A percentile compares a stretch with the other conserved stretches of the same genome.
These are phyloP conservation scores for Ptilonorhynchus violaceus DNA, from an alignment of 2,113 vertebrate genomes.

Conservation along the genomic window DNA sequence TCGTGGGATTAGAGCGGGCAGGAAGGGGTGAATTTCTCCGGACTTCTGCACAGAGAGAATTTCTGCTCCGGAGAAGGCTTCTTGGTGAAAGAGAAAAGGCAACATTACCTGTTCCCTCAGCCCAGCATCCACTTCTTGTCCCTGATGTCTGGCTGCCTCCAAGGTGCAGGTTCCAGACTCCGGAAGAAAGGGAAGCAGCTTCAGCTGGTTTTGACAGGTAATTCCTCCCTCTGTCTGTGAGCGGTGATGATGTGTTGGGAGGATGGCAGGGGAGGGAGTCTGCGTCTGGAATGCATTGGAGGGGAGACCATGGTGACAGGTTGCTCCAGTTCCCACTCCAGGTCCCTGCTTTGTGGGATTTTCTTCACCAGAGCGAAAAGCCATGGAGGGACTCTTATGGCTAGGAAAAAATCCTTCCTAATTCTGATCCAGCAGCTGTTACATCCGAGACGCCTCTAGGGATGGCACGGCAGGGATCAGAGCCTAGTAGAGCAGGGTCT, in stretches of 20 bases:
- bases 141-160: slow-evolving; percentile 42
- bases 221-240: background rate
- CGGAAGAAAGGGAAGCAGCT: slow-evolving; percentile 26
- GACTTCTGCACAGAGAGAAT: background rate
- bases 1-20: background rate
- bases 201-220: slow-evolving; percentile 56
- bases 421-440: slow-evolving; percentile 60
- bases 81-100: background rate
- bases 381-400: background rate
- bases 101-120: background rate
- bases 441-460: slow-evolving; percentile 29
- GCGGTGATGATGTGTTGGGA: background rate
- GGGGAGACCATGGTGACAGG: background rate
- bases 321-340: background rate
- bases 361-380: background rate
- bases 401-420: slow-evolving; percentile 53
- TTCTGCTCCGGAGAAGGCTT: background rate
- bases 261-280: background rate
- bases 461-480: slow-evolving; percentile 31
- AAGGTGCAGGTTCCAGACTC: slow-evolving; percentile 14
- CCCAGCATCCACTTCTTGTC: background rate
- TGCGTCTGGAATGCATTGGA: background rate
- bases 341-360: background rate
- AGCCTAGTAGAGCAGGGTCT: slow-evolving; percentile 6
- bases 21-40: background rate